Evolutionary conservation across 2,797 vertebrate genomes (phyloP).

Genomic region (Aphelocoma californica): DNA sequence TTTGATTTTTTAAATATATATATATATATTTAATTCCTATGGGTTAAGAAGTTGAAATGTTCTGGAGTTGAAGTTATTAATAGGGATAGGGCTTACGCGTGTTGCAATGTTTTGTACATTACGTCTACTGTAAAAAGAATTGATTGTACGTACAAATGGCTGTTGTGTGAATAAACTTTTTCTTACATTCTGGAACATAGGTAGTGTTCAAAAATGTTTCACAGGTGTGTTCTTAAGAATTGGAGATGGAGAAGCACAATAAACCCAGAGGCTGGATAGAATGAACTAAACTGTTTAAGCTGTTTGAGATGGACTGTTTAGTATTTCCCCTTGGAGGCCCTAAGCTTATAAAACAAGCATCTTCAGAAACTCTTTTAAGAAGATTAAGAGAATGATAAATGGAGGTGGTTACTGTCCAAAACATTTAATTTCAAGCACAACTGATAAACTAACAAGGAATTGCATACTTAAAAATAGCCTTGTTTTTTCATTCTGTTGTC

Average conservation of each 20-base stretch:
- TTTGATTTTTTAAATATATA: conserved; percentile 28
- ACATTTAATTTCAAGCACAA: not conserved
- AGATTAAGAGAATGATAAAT: not conserved
- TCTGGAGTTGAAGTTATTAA: conserved; percentile 52
- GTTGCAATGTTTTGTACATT: conserved; percentile 71
- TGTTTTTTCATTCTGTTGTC: not conserved
- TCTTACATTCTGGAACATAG: conserved; percentile 67
- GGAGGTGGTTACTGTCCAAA: not conserved
- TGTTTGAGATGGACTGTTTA: not conserved
- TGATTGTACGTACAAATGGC: conserved; percentile 71
- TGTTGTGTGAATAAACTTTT: conserved; percentile 74
- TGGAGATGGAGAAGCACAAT: not conserved
- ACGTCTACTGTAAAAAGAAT: conserved; percentile 69
- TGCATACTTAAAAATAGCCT: not conserved
- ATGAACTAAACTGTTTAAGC: not conserved
- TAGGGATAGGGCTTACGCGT: conserved; percentile 48
- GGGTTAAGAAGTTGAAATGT: conserved; percentile 58
- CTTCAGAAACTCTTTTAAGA: not conserved
- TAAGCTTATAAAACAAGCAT: not conserved
- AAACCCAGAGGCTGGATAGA: not conserved
- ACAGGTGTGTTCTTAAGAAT: not conserved
- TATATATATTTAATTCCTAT: conserved; percentile 53
- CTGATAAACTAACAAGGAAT: not conserved
- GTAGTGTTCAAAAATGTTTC: conserved; percentile 53
- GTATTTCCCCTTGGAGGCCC: not conserved